Evolutionary conservation across 2,888 invertebrate species (phyloP).

Genomic region (Reticulitermes lucifugus): DNA sequence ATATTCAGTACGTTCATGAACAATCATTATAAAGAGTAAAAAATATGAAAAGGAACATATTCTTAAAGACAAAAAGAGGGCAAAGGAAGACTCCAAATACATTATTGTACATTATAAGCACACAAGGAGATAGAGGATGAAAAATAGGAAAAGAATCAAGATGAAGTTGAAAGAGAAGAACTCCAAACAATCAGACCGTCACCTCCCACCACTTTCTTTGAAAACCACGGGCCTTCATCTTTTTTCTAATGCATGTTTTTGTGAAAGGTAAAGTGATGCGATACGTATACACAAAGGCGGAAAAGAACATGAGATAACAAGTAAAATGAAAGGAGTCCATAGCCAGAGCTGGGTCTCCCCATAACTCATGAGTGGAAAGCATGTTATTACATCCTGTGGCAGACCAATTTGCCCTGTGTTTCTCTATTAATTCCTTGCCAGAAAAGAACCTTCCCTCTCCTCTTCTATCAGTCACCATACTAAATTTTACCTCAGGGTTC

Average conservation of each 20-base stretch:
- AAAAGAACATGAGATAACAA: slow-evolving; percentile 11
- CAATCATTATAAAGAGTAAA: not conserved
- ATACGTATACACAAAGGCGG: slow-evolving; percentile 6
- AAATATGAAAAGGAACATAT: not conserved
- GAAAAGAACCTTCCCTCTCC: not conserved
- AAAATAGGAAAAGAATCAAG: not conserved
- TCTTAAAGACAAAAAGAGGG: not conserved
- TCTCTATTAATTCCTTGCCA: slow-evolving; percentile 45
- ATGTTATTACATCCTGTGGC: slow-evolving; percentile 51
- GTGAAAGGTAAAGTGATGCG: slow-evolving; percentile 36
- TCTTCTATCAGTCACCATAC: slow-evolving; percentile 26
- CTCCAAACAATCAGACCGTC: not conserved
- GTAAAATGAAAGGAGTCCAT: slow-evolving; percentile 14
- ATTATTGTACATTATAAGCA: not conserved
- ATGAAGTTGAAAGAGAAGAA: not conserved
- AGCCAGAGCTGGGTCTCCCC: slow-evolving; percentile 35
- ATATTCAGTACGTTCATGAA: not conserved
- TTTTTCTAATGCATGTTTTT: slow-evolving; percentile 15
- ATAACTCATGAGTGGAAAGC: slow-evolving; percentile 52
- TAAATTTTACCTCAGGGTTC: slow-evolving; percentile 1
- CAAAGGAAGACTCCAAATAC: not conserved
- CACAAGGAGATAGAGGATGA: not conserved
- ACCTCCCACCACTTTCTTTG: slow-evolving; percentile 23
- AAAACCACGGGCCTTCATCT: slow-evolving; percentile 9
- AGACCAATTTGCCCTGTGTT: slow-evolving; percentile 52